Conservation (phyloP, 2,888 invertebrate species). For the Heliconius ismenius region DNA sequence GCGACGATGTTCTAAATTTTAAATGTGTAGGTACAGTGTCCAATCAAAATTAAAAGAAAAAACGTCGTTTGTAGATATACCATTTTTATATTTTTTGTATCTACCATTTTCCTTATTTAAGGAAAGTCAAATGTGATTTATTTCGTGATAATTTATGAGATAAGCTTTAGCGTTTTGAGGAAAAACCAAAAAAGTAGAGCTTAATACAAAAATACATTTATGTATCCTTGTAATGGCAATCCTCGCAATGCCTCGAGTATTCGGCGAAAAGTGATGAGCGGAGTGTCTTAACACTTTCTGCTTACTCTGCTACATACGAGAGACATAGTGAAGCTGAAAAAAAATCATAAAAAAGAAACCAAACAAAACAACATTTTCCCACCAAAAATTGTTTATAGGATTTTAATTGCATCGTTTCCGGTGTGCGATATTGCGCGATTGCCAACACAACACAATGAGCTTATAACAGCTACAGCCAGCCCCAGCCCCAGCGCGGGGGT, state of each 20-base stretch:
- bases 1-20: too few species aligned
- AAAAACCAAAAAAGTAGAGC: not conserved
- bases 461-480: not conserved
- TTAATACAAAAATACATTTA: not conserved
- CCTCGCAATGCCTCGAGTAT: too few species aligned
- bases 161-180: not conserved
- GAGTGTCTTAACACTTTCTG: too few species aligned
- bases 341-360: too few species aligned
- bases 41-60: too few species aligned
- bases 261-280: too few species aligned
- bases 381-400: not conserved
- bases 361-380: not conserved
- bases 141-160: constrained; percentile 12
- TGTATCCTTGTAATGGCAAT: too few species aligned
- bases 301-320: too few species aligned
- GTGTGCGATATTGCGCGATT: not conserved
- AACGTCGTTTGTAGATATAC: too few species aligned
- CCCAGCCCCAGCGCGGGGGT: not conserved
- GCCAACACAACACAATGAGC: not conserved
- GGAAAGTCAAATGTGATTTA: not conserved
- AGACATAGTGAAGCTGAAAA: not conserved
- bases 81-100: not conserved
- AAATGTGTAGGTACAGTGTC: too few species aligned
- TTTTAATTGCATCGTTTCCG: constrained; percentile 14
- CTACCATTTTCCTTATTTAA: constrained; percentile 1